These are phyloP conservation scores for Sciurus vulgaris DNA, from an alignment of 2,797 vertebrate species.

Conservation along the genomic window DNA sequence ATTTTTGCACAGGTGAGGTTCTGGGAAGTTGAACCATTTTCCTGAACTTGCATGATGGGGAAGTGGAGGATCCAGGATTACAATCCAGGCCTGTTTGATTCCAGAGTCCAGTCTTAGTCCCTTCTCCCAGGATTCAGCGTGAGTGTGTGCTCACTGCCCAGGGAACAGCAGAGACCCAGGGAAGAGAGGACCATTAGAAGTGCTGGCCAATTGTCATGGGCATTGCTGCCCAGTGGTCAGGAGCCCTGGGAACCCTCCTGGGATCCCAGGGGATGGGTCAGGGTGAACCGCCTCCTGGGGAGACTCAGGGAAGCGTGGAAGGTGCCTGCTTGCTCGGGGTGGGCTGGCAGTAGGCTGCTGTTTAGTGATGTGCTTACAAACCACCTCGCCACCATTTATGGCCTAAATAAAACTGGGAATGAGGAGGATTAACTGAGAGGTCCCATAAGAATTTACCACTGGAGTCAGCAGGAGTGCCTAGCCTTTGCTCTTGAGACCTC, in stretches of 20 bases:
- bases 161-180: background rate
- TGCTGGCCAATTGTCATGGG: background rate
- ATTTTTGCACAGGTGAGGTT: background rate
- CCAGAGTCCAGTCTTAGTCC: background rate
- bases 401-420: conserved; percentile 85
- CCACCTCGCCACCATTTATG: conserved; percentile 82
- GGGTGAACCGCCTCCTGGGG: background rate
- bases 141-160: background rate
- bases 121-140: background rate
- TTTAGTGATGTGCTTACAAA: conserved; percentile 80
- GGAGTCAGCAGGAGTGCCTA: conserved; percentile 70
- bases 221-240: too few relatives aligned
- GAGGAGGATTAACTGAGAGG: conserved; percentile 79
- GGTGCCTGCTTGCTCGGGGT: background rate
- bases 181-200: background rate
- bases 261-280: background rate
- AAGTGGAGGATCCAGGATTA: background rate
- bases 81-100: background rate
- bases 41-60: background rate
- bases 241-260: background rate
- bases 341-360: background rate
- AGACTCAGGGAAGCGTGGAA: too few relatives aligned
- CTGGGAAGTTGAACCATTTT: background rate
- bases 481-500: conserved; percentile 66
- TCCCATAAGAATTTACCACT: conserved; percentile 77